Conservation (phyloP, 2,113 vertebrate species). For the Neoarius graeffei region DNA sequence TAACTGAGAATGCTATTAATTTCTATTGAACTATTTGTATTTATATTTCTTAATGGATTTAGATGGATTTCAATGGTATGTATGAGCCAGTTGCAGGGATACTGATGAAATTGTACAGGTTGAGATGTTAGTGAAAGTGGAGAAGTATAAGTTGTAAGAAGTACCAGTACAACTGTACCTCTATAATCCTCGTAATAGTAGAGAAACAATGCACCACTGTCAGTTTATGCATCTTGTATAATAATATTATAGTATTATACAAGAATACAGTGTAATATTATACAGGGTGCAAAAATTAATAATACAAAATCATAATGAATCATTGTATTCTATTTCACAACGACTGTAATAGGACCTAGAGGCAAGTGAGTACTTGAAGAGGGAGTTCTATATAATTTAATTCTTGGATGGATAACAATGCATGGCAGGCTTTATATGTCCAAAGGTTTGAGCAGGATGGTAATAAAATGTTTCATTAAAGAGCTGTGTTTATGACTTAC, state of each 20-base stretch:
- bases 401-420: background rate
- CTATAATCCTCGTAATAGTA: background rate
- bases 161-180: no score
- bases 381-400: background rate
- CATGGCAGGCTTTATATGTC: background rate
- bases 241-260: background rate
- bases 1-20: background rate
- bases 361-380: background rate
- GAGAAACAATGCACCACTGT: background rate
- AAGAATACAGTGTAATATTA: background rate
- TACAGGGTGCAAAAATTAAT: background rate
- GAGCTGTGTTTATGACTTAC: constrained; percentile 24
- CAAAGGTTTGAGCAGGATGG: constrained; percentile 1
- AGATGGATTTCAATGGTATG: background rate
- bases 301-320: background rate
- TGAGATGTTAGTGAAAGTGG: background rate
- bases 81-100: background rate
- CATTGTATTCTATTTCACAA: background rate
- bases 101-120: background rate
- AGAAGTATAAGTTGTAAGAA: background rate
- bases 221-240: background rate
- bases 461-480: constrained; percentile 34
- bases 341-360: background rate
- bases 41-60: background rate
- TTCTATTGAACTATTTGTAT: background rate